Percentiles rank a stretch among this genome's conserved stretches.
Conservation (phyloP, 1,140 invertebrate genomes). For the Lycorma delicatula region DNA sequence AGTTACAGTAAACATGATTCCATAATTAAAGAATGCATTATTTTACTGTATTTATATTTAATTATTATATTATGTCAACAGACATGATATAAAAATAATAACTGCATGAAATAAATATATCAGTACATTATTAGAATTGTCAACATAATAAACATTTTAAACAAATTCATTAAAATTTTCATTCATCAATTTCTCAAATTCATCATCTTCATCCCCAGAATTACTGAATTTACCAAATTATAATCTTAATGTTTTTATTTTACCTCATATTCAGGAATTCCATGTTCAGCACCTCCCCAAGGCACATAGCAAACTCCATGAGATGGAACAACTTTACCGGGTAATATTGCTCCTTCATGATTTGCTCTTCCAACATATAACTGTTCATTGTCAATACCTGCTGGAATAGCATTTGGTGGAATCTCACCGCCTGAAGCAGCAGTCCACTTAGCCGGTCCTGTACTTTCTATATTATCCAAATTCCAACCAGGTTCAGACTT, state of each 20-base stretch:
- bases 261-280: conserved; percentile 64
- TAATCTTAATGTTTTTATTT: background rate
- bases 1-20: no score
- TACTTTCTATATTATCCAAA: background rate
- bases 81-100: no score
- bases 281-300: conserved; percentile 70
- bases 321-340: conserved; percentile 64
- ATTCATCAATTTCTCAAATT: no score
- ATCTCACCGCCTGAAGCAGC: conserved; percentile 51
- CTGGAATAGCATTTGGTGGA: conserved; percentile 60
- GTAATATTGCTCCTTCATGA: conserved; percentile 65
- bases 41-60: no score
- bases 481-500: conserved; percentile 16
- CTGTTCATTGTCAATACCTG: conserved; percentile 63
- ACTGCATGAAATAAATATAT: no score
- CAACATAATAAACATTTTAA: no score
- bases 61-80: no score
- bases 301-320: conserved; percentile 65
- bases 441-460: conserved; percentile 46
- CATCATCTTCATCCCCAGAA: no score
- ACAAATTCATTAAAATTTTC: no score
- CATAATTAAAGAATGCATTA: no score
- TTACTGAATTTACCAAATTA: no score
- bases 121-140: no score
- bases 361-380: conserved; percentile 61